Evolutionary conservation across 2,888 invertebrate genomes (phyloP), one percentile per base, ranked within the genome.

Genomic region (Sminthurides aquaticus): DNA sequence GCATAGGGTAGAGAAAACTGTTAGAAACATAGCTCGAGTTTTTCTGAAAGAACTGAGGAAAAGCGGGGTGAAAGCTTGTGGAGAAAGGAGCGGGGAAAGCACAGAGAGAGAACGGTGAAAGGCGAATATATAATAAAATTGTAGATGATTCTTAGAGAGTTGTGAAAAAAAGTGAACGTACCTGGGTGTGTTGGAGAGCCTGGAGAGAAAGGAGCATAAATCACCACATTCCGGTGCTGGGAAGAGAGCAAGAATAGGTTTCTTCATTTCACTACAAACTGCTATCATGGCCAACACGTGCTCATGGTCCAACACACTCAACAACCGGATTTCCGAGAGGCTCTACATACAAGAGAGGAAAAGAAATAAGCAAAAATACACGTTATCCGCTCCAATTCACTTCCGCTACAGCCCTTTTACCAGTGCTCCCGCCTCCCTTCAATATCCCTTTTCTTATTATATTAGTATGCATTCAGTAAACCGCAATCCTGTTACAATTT

Each of bases 221-320:
- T 74, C 74, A 55, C 74, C 74, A 60, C 74, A 74, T 56, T 74
- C 72, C 0, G 74, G 74, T 34, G 71, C 72, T 20, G 72, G 72
- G 59, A 69, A 74, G 29, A 74, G 67, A 25, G 69, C 69, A 20
- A 74, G 52, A 28, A 71, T 60, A 18, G 71, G 72, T 56, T 70
- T 72, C 65, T 74, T 71, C 69, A 72, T 69, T 34, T 72, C 74
- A 56, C 67, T 71, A 57, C 70, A 72, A 26, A 72, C 62, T 34
- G 65, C 71, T 59, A 74, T 71, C 62, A 71, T 70, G 28, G 69
- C 69, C 57, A 74, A 65, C 49, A 74, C 67, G 63, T 74, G 71
- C 59, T 74, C 74, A 56, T 74, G 74, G 67, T 74, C 74, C 57
- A 74, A 66, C 3, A 74, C 63, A 66, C 69, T 69, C 64, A 74